A percentile compares a stretch with the other conserved stretches of the same genome.
These are phyloP conservation scores for Dexiosoma caninum DNA, from an alignment of 2,888 invertebrate genomes.

Conservation along the genomic window DNA sequence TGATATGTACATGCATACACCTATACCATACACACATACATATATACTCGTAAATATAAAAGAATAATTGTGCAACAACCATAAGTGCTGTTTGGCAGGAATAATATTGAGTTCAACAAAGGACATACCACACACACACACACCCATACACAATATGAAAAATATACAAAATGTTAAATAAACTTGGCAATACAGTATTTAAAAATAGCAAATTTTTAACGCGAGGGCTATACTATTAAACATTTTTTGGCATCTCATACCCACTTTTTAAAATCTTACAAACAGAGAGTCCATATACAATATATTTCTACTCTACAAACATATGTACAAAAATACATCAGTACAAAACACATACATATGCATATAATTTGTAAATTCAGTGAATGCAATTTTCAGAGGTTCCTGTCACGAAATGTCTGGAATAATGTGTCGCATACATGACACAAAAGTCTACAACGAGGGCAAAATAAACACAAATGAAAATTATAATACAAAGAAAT, in stretches of 20 bases:
- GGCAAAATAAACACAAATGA: neutral
- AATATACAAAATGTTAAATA: constrained; percentile 26
- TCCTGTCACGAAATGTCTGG: constrained; percentile 64
- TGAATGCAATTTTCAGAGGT: constrained; percentile 62
- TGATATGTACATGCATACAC: neutral
- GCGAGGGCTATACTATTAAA: constrained; percentile 58
- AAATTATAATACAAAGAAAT: constrained; percentile 30
- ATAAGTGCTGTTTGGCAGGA: neutral
- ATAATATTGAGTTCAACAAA: constrained; percentile 13
- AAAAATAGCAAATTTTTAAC: constrained; percentile 49
- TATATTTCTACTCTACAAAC: neutral
- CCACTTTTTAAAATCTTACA: neutral
- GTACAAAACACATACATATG: too few relatives aligned
- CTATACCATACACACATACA: neutral
- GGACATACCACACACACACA: neutral
- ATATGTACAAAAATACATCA: neutral
- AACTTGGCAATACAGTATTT: constrained; percentile 55
- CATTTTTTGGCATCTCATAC: constrained; percentile 43
- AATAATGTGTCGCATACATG: constrained; percentile 63
- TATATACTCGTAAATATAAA: neutral
- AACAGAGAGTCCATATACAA: neutral
- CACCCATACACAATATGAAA: neutral
- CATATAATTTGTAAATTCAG: constrained; percentile 55
- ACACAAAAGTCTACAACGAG: constrained; percentile 50
- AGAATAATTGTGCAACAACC: constrained; percentile 22